phyloP scores from a whole-genome alignment of 2,888 invertebrate genomes.

The Stenchaetothrips biformis region DNA sequence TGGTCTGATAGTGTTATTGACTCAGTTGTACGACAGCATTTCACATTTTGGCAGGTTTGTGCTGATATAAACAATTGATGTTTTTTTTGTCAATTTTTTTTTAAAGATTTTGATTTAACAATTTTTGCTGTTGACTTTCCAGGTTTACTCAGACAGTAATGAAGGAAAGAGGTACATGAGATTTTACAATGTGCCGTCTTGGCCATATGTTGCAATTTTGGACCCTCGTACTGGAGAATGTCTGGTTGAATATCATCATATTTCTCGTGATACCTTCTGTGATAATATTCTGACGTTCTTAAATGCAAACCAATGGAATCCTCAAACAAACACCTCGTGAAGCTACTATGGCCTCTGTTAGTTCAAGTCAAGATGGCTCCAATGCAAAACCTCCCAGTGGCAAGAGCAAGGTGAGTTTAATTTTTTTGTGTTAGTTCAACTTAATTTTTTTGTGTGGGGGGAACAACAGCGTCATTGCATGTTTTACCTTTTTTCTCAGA shows the following conservation, averaged over 20 bases:
- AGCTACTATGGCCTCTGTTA: neutral
- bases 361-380: neutral
- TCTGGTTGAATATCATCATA: constrained; percentile 2
- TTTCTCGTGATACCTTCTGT: constrained; percentile 21
- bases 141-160: neutral
- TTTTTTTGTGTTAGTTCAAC: too few relatives aligned
- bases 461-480: neutral
- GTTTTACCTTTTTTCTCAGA: neutral
- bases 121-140: neutral
- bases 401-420: neutral
- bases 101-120: neutral
- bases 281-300: constrained; percentile 2
- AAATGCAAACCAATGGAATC: constrained; percentile 9
- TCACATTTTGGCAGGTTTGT: constrained; percentile 10
- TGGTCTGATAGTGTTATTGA: constrained; percentile 11
- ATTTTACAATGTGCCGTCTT: constrained; percentile 9
- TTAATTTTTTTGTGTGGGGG: neutral
- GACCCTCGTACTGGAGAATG: constrained; percentile 11
- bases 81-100: neutral
- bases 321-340: constrained; percentile 3
- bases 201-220: constrained; percentile 2
- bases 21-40: neutral
- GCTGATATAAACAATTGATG: neutral
- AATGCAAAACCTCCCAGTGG: neutral
- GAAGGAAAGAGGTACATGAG: constrained; percentile 15